phyloP scores from a whole-genome alignment of 1,140 invertebrate genomes.

The Anastatus disparis region DNA sequence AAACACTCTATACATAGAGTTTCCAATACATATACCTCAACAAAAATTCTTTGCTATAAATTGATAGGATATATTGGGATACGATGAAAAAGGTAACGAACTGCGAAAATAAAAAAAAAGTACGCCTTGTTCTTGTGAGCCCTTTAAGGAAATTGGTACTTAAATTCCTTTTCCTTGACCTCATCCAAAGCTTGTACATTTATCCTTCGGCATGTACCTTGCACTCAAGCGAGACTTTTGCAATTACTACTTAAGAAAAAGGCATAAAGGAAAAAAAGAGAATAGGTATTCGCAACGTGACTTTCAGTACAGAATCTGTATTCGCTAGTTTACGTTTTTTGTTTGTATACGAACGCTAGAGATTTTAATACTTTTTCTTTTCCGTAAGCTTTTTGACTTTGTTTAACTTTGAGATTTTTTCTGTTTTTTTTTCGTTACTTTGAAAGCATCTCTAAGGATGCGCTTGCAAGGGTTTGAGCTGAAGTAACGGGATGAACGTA shows the following conservation, averaged over 20 bases:
- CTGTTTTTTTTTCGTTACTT: neutral
- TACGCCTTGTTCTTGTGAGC: conserved; percentile 16
- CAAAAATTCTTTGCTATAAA: too few species aligned
- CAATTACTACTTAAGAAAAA: neutral
- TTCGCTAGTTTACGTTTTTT: neutral
- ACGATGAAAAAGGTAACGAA: conserved; percentile 27
- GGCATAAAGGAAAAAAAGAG: neutral
- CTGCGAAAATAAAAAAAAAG: conserved; percentile 11
- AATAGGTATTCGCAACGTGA: conserved; percentile 18
- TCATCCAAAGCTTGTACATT: conserved; percentile 1
- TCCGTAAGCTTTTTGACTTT: neutral
- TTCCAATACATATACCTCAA: too few species aligned
- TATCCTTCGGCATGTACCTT: neutral
- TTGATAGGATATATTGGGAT: too few species aligned
- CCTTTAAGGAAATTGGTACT: conserved; percentile 33
- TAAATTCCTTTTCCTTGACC: conserved; percentile 29
- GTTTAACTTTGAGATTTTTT: neutral
- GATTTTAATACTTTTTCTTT: neutral
- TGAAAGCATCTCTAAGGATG: too few species aligned
- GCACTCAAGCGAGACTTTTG: neutral
- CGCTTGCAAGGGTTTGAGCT: too few species aligned
- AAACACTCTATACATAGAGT: too few species aligned
- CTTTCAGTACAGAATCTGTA: neutral
- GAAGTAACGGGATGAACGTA: too few species aligned
- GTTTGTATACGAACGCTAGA: neutral